Evolutionary conservation across 2,113 vertebrate genomes (phyloP), one percentile per base, ranked within the genome.

Genomic region (Oncorhynchus kisutch): DNA sequence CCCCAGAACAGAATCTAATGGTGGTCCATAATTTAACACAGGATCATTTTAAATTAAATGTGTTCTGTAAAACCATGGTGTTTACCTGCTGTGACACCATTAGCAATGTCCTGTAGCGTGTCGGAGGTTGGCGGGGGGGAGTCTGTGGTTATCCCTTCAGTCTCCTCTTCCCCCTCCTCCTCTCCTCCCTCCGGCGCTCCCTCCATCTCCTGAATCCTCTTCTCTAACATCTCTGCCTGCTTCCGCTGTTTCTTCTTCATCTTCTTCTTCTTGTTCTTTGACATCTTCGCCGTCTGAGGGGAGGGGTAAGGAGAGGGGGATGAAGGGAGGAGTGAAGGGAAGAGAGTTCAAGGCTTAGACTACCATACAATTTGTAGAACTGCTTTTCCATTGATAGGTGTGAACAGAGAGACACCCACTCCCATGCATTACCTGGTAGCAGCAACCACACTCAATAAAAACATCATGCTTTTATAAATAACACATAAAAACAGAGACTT

Each of bases 261-360:
- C 90, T 98, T 98, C 90, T 96, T 98, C 88, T 98, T 98, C 90
- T 98, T 98, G 87, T 98, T 98, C 92, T 98, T 99, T 71, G 97
- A 97, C 96, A 99, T 97, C 94, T 97, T 99, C 82, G 91, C 94
- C 82, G 90, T 89, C 95, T 99, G 86, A 51, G 70, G 9, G 70
- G 51, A 1, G 16, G 51, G 16, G 16, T 18, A 18, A 5, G 3
- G 51, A 54, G 51, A 18, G 51, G 13, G 14, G 16, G 9, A 9
- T 39, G 8, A 51, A 51, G 3, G 18, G 51, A 54, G 16, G 39
- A 45, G 39, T 12, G 39, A 54, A 54, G 51, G 16, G 14, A 54
- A 54, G 39, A 45, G 9, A 45, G 39, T 11, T 12, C 39, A 54
- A 54, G 16, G 1, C 16, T 54, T 54, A 3, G 1, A 54, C 3